Evolutionary conservation across 2,113 vertebrate species (phyloP).

Genomic region (Salvator merianae): DNA sequence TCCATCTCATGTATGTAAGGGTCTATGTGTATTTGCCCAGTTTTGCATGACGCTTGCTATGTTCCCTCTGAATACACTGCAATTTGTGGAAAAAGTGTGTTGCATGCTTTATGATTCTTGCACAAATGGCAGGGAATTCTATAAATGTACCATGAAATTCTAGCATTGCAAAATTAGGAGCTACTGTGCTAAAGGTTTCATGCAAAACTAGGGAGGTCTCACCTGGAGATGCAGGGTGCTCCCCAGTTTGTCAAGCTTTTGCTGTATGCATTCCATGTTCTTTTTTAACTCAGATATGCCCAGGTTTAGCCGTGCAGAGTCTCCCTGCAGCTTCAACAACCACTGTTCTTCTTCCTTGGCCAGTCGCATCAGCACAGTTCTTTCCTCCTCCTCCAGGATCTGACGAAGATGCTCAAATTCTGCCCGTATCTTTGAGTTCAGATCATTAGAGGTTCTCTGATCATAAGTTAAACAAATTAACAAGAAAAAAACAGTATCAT

Average conservation of each 20-base stretch:
- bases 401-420: constrained; percentile 81
- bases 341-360: constrained; percentile 68
- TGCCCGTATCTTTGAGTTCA: constrained; percentile 71
- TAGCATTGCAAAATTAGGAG: too few species aligned
- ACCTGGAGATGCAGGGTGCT: constrained; percentile 71
- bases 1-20: not conserved
- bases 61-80: too few species aligned
- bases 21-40: not conserved
- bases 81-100: too few species aligned
- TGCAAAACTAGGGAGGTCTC: not conserved
- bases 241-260: constrained; percentile 52
- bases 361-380: constrained; percentile 73
- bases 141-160: too few species aligned
- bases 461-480: constrained; percentile 14
- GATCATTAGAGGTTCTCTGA: constrained; percentile 66
- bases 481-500: not conserved
- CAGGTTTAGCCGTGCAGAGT: constrained; percentile 61
- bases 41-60: too few species aligned
- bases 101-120: too few species aligned
- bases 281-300: constrained; percentile 70
- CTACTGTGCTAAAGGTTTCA: too few species aligned
- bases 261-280: constrained; percentile 60
- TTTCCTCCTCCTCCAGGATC: constrained; percentile 80
- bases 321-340: constrained; percentile 65
- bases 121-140: too few species aligned